A percentile compares a stretch with the other conserved stretches of the same genome.
Conservation (phyloP, 1,140 invertebrate species). For the Antheraea pernyi region DNA sequence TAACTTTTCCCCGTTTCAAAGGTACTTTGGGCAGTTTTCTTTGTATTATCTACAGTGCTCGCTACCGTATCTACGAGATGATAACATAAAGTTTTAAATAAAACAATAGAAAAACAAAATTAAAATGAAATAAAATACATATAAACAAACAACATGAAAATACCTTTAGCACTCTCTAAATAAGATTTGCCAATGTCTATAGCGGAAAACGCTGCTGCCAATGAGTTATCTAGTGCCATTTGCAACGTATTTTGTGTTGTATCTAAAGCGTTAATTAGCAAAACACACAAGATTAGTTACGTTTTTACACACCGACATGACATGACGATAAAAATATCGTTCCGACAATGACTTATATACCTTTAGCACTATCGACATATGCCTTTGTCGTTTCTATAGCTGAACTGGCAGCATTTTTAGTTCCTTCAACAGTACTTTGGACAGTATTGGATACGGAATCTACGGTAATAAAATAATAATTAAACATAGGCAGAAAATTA, state of each 20-base stretch:
- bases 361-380: conserved; percentile 52
- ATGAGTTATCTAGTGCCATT: conserved; percentile 46
- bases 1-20: conserved; percentile 60
- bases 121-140: conserved; percentile 22
- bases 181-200: conserved; percentile 56
- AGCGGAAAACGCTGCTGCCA: conserved; percentile 50
- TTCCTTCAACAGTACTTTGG: conserved; percentile 41
- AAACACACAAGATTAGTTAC: conserved; percentile 31
- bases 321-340: conserved; percentile 4
- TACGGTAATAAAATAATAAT: conserved; percentile 28
- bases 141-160: conserved; percentile 23
- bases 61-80: conserved; percentile 55
- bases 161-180: conserved; percentile 64
- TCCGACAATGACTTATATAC: conserved; percentile 26
- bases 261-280: conserved; percentile 52
- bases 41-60: conserved; percentile 64
- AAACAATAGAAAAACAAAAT: conserved; percentile 21
- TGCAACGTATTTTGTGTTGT: conserved; percentile 54
- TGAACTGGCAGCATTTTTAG: conserved; percentile 45
- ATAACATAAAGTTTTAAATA: conserved; percentile 24
- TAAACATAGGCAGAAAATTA: neutral
- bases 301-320: conserved; percentile 8
- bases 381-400: conserved; percentile 43
- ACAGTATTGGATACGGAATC: conserved; percentile 34
- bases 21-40: conserved; percentile 54